Percentiles rank a stretch among this genome's conserved stretches.
These are phyloP conservation scores for Rhabdophis nuchalis DNA, from an alignment of 2,797 vertebrate species.

Conservation along the genomic window DNA sequence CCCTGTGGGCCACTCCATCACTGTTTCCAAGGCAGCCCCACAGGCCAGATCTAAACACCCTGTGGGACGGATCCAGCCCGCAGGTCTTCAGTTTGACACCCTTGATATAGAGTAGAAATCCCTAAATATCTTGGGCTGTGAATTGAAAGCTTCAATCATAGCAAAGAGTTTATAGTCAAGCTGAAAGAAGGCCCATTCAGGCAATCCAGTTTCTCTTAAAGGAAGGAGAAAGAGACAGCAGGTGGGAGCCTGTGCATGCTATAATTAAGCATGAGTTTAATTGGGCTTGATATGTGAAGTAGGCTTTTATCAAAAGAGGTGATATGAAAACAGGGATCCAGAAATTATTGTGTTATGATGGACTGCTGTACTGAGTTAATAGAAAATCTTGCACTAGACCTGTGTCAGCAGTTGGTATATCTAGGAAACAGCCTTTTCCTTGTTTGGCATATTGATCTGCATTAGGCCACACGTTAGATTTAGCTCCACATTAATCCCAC, in stretches of 20 bases:
- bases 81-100: background rate
- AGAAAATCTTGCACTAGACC: background rate
- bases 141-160: background rate
- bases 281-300: background rate
- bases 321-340: background rate
- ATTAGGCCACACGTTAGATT: background rate
- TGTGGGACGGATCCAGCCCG: rapidly evolving
- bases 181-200: background rate
- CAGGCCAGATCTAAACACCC: no score
- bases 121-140: background rate
- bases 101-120: background rate
- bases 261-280: background rate
- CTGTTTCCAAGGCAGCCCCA: no score
- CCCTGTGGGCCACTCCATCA: rapidly evolving
- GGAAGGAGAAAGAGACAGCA: background rate
- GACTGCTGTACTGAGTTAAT: background rate
- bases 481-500: background rate
- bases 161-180: background rate
- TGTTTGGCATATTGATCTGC: background rate
- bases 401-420: background rate
- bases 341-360: background rate
- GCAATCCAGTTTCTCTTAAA: background rate
- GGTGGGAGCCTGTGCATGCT: background rate
- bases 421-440: background rate
- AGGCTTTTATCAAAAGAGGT: background rate